Evolutionary conservation across 2,797 vertebrate genomes (phyloP), one percentile per base, ranked within the genome.

Genomic region (Amazonetta brasiliensis): DNA sequence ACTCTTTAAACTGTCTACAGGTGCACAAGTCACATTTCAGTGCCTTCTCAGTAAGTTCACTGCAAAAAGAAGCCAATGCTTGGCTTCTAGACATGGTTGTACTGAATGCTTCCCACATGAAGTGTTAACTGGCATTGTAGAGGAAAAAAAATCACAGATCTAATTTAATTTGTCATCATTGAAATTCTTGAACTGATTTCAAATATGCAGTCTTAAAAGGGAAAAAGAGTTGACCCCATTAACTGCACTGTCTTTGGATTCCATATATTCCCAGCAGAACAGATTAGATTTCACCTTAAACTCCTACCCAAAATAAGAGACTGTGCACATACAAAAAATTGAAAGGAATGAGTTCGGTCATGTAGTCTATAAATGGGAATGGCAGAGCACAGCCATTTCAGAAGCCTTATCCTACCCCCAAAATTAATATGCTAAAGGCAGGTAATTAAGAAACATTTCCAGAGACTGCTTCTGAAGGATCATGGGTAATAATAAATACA

Each of bases 261-360:
- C 72, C 71, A 59, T 55, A 54, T 50, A 58, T 37, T 37, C 68
- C 88, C 84, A 84, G 71, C 39, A 80, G 81, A 92, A 77, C 17
- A 39, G 85, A 97, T 95, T 82, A 93, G 66, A 94, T 76, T 92
- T 58, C 58, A 92, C 60, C 84, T 96, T 93, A 95, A 96, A 94
- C 82, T 90, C 56, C 41, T 54, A 72, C 28, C 54, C 67, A 87
- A 80, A 85, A 77, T n/a, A 85, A 35, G 37, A 91, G 43, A 62
- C 46, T 31, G 63, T 33, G 37, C 11, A 82, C 87, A 88, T 6
- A 25, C 33, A 62, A 3, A 33, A 83, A 76, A 87, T 81, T 95
- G 87, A 90, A 84, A 71, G 64, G 25, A 68, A 23, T 19, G 5
- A 54, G 16, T 83, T 89, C 77, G 33, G 31, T 62, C 44, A 84